Base-by-base conservation (phyloP, 2,113 vertebrate species). In the Anoura caudifer region DNA sequence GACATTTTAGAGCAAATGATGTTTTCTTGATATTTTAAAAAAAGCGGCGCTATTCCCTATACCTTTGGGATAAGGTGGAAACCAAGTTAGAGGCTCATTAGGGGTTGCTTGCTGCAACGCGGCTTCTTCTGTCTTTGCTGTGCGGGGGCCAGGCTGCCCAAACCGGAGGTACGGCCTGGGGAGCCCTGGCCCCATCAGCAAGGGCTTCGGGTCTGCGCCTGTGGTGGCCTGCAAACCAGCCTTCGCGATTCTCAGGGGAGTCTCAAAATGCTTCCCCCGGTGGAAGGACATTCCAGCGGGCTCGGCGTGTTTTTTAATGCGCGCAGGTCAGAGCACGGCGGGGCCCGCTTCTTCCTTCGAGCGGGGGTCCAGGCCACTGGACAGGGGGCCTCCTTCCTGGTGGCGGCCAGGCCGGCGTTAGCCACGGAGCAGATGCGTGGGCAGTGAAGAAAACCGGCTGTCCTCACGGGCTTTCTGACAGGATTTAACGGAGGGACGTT, bases 1-100 rank as follows among this genome's bases (percentile, higher is more conserved):
- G 98, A 98, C 98, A 98, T 99, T 99, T 99, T 98, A 98, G 98
- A 99, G 98, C 98, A 99, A 99, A 99, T 98, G 98, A 99, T 98
- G 99, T 99, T 99, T 99, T 98, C 98, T 98, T 99, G 98, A 98
- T 98, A 98, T 98, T 98, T 98, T 97, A 95, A 97, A 98, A 98
- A 95, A 98, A 98, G 98, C 98, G 96, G 97, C 96, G 97, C 98
- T 99, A 98, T 99, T 99, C 98, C 98, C 98, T 98, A 91, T 98
- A 98, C 98, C 98, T 99, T 98, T 98, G 99, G 98, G 99, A 99
- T 98, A 98, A 98, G 98, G 98, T 98, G 97, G 98, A 99, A 98
- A 99, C 98, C 97, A 91, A 99, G 98, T 98, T 98, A 99, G 98
- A 98, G 97, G 98, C 98, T 99, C 98, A 98, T 99, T 99, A 99